Evolutionary conservation across 2,888 invertebrate species (phyloP), one percentile per base, ranked within the genome.

Genomic region (Drepana falcataria): DNA sequence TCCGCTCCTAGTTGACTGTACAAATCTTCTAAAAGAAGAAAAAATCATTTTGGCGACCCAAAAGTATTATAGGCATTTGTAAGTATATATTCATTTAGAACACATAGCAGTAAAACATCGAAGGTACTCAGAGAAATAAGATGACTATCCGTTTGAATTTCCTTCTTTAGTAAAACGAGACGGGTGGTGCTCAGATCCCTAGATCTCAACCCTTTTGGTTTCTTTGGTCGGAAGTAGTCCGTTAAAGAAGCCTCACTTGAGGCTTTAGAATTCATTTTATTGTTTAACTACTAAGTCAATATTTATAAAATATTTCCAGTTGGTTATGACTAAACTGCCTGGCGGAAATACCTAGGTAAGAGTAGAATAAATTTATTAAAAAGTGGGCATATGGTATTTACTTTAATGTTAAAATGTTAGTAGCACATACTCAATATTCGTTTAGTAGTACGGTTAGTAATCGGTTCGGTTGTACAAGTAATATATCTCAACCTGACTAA

Each of bases 71-170:
- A 40, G 4, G 7, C 40, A 7, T 40, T 21, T 21, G 21, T 21
- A 21, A 21, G 21, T 21, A 21, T 21, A 21, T 21, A 21, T 21
- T 21, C 21, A 21, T 21, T 21, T 21, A 21, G 21, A 1, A 21
- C 21, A 21, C 21, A 21, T 21, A 21, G 21, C 21, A 21, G 21
- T 21, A 21, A 21, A 21, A 21, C 21, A 21, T 21, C 21, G 21
- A 56, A 81, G 86, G 83, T 71, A 91, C 90, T 70, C 35, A 91
- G 63, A 21, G 92, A 80, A 54, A 93, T 84, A 34, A 91, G 79
- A 64, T 93, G 93, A 53, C 83, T 64, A 55, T 93, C 91, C 1
- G 93, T 93, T 54, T 91, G 83, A 59, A 93, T 92, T 75, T 93
- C 93, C 68, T 87, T 91, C 68, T 92, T 92, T 59, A 93, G 83